Evolutionary conservation across 2,113 vertebrate species (phyloP).

Genomic region (Salminus brasiliensis): DNA sequence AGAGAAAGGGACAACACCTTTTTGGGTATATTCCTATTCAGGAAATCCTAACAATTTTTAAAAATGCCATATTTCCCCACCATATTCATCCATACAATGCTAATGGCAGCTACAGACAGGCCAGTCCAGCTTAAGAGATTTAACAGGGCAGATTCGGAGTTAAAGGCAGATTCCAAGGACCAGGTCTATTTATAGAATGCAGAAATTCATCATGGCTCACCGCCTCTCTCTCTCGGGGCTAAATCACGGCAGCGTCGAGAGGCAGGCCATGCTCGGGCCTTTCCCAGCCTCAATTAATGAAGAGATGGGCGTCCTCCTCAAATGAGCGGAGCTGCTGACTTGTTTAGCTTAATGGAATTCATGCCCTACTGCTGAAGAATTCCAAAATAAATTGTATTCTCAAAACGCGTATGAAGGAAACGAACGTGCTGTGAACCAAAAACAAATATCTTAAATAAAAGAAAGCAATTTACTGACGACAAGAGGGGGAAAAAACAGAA

Average conservation of each 20-base stretch:
- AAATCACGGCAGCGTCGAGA: constrained; percentile 58
- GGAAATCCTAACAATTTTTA: constrained; percentile 35
- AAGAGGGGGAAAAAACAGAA: neutral
- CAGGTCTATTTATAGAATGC: constrained; percentile 68
- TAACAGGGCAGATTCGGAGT: constrained; percentile 62
- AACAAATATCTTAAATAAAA: constrained; percentile 25
- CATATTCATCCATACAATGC: neutral
- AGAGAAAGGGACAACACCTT: too few species aligned
- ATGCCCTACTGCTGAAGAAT: constrained; percentile 13
- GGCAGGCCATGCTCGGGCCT: constrained; percentile 49
- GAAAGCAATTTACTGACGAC: constrained; percentile 14
- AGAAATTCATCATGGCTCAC: constrained; percentile 61
- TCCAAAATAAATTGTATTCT: neutral
- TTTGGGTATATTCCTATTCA: too few species aligned
- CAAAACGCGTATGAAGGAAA: neutral
- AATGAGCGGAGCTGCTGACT: constrained; percentile 32
- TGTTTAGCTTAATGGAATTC: constrained; percentile 30
- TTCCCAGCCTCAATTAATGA: constrained; percentile 42
- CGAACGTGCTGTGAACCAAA: constrained; percentile 12
- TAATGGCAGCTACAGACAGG: constrained; percentile 43
- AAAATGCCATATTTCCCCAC: constrained; percentile 1
- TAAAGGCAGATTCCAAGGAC: constrained; percentile 67
- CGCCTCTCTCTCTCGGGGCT: constrained; percentile 47
- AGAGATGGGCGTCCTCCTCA: constrained; percentile 30
- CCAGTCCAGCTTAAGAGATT: constrained; percentile 53